These are phyloP conservation scores for Acrocephalus kingi DNA, from an alignment of 2,113 vertebrate genomes.

Conservation along the genomic window DNA sequence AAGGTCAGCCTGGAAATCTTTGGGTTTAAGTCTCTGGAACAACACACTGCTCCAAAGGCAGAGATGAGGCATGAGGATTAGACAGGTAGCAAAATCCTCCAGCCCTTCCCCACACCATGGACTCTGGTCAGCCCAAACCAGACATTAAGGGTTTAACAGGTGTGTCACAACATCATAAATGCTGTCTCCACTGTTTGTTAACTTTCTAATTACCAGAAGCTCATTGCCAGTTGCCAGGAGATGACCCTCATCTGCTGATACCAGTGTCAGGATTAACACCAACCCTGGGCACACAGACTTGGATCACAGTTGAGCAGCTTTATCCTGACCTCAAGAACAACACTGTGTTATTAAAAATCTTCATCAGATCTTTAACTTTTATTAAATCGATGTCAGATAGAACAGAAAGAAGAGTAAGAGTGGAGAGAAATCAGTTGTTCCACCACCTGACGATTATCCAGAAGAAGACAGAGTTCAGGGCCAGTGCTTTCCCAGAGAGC, in stretches of 20 bases:
- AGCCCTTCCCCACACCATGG: background rate
- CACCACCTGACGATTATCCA: slow-evolving; percentile 74
- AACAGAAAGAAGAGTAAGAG: background rate
- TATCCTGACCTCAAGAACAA: background rate
- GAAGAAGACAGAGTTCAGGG: slow-evolving; percentile 31
- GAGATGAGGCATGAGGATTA: background rate
- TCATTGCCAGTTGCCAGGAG: background rate
- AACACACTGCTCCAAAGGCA: background rate
- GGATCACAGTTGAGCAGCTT: background rate
- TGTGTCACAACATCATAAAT: background rate
- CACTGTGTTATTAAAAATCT: background rate
- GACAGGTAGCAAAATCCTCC: background rate
- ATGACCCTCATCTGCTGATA: background rate
- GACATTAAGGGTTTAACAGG: background rate
- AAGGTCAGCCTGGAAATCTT: slow-evolving; percentile 7
- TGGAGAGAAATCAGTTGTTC: slow-evolving; percentile 51
- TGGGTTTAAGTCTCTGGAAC: background rate
- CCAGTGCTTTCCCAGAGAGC: background rate
- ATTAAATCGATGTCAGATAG: slow-evolving; percentile 81
- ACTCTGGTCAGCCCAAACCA: background rate
- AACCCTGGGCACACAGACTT: background rate
- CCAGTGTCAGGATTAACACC: background rate
- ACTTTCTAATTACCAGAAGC: background rate
- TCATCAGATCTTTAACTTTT: slow-evolving; percentile 61
- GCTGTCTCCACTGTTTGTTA: background rate